Conservation (phyloP, 2,113 vertebrate genomes). For the Lepus timidus region DNA sequence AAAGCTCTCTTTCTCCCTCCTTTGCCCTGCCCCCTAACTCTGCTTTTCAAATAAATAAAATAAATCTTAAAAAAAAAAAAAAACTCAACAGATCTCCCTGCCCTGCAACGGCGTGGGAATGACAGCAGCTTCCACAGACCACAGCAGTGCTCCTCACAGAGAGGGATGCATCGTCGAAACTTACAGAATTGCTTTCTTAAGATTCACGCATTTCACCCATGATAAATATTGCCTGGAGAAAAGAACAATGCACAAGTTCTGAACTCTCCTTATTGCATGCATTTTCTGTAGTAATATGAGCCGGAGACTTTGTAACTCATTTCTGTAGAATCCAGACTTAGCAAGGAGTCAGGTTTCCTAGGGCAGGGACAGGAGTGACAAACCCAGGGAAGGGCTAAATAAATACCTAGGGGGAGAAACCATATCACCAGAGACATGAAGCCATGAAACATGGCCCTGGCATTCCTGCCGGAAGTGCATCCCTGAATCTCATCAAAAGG, state of each 20-base stretch:
- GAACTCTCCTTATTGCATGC: background rate
- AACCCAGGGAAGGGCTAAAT: background rate
- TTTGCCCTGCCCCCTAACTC: too few relatives aligned
- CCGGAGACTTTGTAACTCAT: background rate
- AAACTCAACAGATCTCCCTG: too few relatives aligned
- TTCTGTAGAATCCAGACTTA: conserved; percentile 38
- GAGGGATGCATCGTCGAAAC: background rate
- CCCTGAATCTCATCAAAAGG: conserved; percentile 49
- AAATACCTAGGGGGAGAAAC: background rate
- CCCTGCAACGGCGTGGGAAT: too few relatives aligned
- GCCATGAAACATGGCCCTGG: background rate
- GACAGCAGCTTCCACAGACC: background rate
- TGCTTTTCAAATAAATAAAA: too few relatives aligned
- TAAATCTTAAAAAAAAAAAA: too few relatives aligned
- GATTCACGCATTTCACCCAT: background rate
- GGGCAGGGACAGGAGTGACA: background rate
- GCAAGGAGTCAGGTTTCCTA: background rate
- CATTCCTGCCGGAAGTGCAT: conserved; percentile 41
- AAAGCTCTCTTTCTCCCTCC: too few relatives aligned
- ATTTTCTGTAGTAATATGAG: background rate
- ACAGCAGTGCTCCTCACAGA: background rate
- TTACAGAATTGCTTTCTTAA: background rate
- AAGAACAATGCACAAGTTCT: background rate
- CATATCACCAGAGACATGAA: background rate
- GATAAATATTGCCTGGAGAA: background rate